Evolutionary conservation across 2,113 vertebrate species (phyloP).

Genomic region (Lichenostomus cassidix): DNA sequence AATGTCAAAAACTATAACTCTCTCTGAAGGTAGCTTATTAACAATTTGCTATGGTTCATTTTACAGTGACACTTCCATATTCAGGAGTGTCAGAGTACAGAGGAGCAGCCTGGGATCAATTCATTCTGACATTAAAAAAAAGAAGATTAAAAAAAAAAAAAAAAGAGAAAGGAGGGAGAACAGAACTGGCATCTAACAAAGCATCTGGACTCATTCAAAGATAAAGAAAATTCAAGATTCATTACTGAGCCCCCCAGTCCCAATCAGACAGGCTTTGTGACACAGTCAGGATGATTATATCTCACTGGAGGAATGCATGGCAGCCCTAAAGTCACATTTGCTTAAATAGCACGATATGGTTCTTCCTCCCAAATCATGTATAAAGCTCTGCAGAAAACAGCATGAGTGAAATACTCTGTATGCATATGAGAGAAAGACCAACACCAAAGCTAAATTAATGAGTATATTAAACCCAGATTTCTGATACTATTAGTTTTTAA

Average conservation of each 20-base stretch:
- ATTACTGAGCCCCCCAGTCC: not conserved
- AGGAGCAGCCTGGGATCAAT: constrained; percentile 66
- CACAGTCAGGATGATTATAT: not conserved
- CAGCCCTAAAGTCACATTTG: constrained; percentile 39
- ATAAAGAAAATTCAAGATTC: constrained; percentile 53
- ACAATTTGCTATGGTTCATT: constrained; percentile 72
- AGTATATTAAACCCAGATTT: not conserved
- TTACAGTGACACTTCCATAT: constrained; percentile 73
- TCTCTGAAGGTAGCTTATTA: constrained; percentile 72
- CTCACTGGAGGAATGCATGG: not conserved
- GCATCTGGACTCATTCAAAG: constrained; percentile 62
- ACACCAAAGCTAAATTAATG: not conserved
- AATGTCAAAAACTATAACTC: constrained; percentile 71
- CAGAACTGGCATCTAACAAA: constrained; percentile 48
- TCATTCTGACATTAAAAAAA: constrained; percentile 46
- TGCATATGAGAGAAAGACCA: not conserved
- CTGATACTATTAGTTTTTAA: not conserved
- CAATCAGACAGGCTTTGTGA: not conserved
- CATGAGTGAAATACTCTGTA: not conserved
- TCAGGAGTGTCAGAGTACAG: constrained; percentile 60
- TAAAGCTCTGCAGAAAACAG: constrained; percentile 7
- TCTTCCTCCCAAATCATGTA: constrained; percentile 11
- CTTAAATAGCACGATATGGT: constrained; percentile 28
- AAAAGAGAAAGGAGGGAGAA: not conserved
- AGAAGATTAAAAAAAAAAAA: not conserved